Evolutionary conservation across 2,113 vertebrate species (phyloP).

Genomic region (Cacatua alba): DNA sequence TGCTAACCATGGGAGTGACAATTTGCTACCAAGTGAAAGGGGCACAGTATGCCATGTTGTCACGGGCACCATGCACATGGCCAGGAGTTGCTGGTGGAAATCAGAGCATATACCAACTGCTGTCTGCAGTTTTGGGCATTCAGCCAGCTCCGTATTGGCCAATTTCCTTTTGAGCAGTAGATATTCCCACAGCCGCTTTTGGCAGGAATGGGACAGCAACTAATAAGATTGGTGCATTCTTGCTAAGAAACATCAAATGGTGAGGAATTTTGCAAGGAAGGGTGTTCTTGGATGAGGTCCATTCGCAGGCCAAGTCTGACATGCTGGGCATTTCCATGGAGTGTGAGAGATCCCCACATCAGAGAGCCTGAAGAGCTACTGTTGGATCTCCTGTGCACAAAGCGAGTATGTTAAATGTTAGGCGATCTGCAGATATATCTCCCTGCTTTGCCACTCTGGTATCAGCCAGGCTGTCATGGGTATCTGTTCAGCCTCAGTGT

Average conservation of each 20-base stretch:
- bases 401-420: accelerated
- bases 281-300: not conserved
- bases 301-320: not conserved
- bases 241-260: not conserved
- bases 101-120: not conserved
- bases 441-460: not conserved
- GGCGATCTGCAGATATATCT: not conserved
- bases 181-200: accelerated
- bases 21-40: not conserved
- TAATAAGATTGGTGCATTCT: not conserved
- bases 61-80: accelerated
- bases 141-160: not conserved
- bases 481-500: not conserved
- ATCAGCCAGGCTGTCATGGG: not conserved
- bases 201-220: not conserved
- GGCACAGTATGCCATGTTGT: accelerated
- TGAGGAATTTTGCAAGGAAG: not conserved
- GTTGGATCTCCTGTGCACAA: not conserved
- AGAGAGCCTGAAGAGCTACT: not conserved
- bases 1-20: not conserved
- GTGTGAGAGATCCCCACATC: not conserved
- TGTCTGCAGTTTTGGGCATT: not conserved
- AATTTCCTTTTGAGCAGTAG: not conserved
- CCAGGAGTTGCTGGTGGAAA: not conserved
- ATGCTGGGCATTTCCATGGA: not conserved